Percentiles rank a stretch among this genome's conserved stretches.
These are phyloP conservation scores for Zoanthus solanderi DNA, from an alignment of 92 coral and sea anemone species.

Conservation along the genomic window DNA sequence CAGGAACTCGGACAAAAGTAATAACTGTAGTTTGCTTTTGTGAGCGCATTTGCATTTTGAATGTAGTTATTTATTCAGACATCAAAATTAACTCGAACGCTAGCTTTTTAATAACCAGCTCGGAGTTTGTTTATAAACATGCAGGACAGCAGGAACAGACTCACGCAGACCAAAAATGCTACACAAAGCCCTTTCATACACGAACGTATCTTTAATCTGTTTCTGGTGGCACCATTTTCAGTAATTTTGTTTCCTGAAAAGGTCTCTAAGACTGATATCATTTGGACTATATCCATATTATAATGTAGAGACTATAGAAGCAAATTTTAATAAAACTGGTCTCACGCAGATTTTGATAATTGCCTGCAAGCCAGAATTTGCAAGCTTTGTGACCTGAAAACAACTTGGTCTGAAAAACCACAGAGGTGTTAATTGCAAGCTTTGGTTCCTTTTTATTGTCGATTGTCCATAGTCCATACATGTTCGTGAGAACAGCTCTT, in stretches of 20 bases:
- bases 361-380: not conserved
- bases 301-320: not conserved
- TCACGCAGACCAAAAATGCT: not conserved
- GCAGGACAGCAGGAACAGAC: not conserved
- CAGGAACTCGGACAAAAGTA: not conserved
- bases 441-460: not conserved
- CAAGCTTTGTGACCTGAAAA: not conserved
- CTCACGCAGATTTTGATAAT: not conserved
- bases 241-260: not conserved
- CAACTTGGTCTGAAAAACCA: not conserved
- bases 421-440: constrained; percentile 9
- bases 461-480: not conserved
- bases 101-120: not conserved
- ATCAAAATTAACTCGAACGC: not conserved
- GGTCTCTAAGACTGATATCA: not conserved
- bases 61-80: not conserved
- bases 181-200: not conserved
- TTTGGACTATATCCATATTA: not conserved
- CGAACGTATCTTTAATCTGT: not conserved
- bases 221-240: too few relatives aligned
- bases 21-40: not conserved
- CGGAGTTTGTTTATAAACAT: constrained; percentile 24
- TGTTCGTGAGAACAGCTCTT: not conserved
- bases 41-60: not conserved
- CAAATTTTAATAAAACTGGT: not conserved